Percentiles rank a stretch among this genome's conserved stretches.
These are phyloP conservation scores for Sarcophaga peregrina DNA, from an alignment of 1,140 invertebrate species.

Conservation along the genomic window DNA sequence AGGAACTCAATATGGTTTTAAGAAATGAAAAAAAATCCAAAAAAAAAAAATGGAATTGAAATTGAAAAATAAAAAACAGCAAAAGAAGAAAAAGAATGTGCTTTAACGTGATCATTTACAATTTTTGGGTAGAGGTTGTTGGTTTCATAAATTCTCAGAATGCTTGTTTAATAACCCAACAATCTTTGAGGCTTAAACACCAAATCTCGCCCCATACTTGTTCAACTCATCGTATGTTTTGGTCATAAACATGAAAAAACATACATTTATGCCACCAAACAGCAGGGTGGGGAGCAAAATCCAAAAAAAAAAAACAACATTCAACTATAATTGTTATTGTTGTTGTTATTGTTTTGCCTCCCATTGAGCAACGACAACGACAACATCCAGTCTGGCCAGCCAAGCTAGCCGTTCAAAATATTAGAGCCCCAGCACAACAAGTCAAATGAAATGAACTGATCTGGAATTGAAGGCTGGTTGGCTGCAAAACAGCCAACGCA, in stretches of 20 bases:
- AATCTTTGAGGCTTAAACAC: conserved; percentile 17
- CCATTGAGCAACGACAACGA: conserved; percentile 2
- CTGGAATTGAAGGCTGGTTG: no score
- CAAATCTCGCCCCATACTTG: not conserved
- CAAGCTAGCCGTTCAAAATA: not conserved
- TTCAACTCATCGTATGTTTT: no score
- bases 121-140: not conserved
- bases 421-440: not conserved
- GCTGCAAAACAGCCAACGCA: not conserved
- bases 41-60: no score
- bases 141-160: conserved; percentile 25
- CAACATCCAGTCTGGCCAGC: not conserved
- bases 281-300: not conserved
- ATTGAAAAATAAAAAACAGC: no score
- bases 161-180: conserved; percentile 24
- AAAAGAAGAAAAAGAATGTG: no score
- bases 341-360: not conserved
- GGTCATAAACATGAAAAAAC: no score
- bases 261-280: not conserved
- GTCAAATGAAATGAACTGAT: conserved; percentile 2
- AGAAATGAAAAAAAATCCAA: not conserved
- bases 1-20: conserved; percentile 7
- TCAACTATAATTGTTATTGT: not conserved
- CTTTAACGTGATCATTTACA: conserved; percentile 6
- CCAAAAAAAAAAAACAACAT: not conserved